These are phyloP conservation scores for Calameuta pallipes DNA, from an alignment of 2,888 invertebrate genomes.

Conservation along the genomic window DNA sequence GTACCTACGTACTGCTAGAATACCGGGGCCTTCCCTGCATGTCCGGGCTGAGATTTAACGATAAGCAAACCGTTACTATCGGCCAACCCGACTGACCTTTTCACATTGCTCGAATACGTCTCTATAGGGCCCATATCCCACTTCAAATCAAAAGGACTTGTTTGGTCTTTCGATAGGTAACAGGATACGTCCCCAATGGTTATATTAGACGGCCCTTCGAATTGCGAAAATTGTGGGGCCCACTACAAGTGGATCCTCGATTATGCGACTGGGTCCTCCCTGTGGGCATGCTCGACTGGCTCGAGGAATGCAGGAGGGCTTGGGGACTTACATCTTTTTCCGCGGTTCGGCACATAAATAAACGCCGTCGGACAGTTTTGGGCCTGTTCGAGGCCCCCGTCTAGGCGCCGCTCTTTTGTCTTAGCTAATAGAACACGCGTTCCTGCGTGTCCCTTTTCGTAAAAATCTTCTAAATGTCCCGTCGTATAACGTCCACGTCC, in stretches of 20 bases:
- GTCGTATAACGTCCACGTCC: constrained; percentile 59
- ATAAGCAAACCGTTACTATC: background rate
- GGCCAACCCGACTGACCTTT: background rate
- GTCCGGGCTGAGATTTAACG: background rate
- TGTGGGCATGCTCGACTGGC: constrained; percentile 49
- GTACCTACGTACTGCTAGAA: background rate
- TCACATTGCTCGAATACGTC: background rate
- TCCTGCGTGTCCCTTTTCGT: constrained; percentile 59
- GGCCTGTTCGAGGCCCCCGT: constrained; percentile 40
- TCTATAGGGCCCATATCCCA: background rate
- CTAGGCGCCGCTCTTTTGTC: constrained; percentile 66
- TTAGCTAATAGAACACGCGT: constrained; percentile 66
- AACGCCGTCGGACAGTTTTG: constrained; percentile 58
- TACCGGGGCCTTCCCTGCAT: background rate
- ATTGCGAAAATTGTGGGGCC: constrained; percentile 22
- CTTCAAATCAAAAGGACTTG: background rate
- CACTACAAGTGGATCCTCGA: constrained; percentile 37
- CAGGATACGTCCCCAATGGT: background rate
- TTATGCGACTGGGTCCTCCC: constrained; percentile 50
- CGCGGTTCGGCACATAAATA: constrained; percentile 63
- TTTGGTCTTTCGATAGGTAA: background rate
- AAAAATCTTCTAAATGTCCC: constrained; percentile 62
- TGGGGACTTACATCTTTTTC: constrained; percentile 65
- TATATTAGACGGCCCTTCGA: background rate
- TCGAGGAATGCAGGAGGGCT: constrained; percentile 55